These are phyloP conservation scores for Drosophila takahashii DNA, from an alignment of 1,140 invertebrate genomes.

Conservation along the genomic window DNA sequence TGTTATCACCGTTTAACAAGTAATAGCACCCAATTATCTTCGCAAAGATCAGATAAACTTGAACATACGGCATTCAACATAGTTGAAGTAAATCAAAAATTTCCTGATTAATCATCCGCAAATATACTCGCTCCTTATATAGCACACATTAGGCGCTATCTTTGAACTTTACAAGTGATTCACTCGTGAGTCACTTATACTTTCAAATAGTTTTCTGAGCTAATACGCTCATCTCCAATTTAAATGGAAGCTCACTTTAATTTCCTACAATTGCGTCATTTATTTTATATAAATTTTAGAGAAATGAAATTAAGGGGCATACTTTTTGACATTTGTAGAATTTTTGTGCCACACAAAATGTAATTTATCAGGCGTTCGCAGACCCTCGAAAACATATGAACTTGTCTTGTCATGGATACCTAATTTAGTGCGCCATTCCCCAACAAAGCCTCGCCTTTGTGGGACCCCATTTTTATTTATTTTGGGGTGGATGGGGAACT, in stretches of 20 bases:
- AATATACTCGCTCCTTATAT: conserved; percentile 12
- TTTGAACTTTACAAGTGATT: conserved; percentile 21
- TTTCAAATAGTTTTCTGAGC: conserved; percentile 23
- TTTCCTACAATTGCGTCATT: not conserved
- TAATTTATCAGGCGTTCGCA: conserved; percentile 10
- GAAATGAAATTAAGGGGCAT: too few species aligned
- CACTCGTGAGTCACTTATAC: conserved; percentile 25
- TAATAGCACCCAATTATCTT: not conserved
- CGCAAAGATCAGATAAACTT: not conserved
- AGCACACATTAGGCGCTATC: conserved; percentile 5
- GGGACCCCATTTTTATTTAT: conserved; percentile 2
- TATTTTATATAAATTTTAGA: too few species aligned
- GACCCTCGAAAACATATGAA: conserved; percentile 6
- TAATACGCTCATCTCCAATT: not conserved
- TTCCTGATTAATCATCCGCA: conserved; percentile 29
- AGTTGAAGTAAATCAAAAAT: not conserved
- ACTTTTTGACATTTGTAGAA: conserved; percentile 4
- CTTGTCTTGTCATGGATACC: conserved; percentile 20
- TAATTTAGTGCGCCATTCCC: conserved; percentile 43
- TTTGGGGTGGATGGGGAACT: conserved; percentile 19
- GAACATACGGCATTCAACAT: not conserved
- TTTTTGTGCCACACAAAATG: conserved; percentile 1
- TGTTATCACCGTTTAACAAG: not conserved
- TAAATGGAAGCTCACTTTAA: not conserved
- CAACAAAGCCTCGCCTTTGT: conserved; percentile 45